Conservation (phyloP, 2,113 vertebrate genomes). For the Albula glossodonta region DNA sequence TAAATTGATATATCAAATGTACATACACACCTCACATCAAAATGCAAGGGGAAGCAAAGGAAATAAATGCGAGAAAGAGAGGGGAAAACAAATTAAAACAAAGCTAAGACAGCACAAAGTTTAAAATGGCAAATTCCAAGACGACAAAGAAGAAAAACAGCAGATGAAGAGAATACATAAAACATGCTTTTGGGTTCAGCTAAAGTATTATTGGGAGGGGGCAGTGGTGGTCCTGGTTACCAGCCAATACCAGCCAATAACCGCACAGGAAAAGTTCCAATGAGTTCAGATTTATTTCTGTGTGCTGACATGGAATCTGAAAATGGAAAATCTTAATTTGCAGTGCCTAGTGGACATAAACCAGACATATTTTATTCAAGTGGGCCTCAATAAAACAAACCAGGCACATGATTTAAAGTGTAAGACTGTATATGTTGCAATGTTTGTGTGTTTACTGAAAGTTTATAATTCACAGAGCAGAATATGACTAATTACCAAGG, state of each 20-base stretch:
- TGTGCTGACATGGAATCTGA: background rate
- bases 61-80: too few species aligned
- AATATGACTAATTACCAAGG: too few species aligned
- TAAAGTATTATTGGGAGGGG: background rate
- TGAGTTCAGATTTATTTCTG: background rate
- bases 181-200: background rate
- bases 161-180: background rate
- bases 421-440: background rate
- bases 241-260: conserved; percentile 5
- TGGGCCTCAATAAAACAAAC: background rate
- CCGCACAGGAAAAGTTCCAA: background rate
- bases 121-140: too few species aligned
- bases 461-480: too few species aligned
- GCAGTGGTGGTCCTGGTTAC: background rate
- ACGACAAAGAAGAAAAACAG: too few species aligned
- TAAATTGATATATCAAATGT: too few species aligned
- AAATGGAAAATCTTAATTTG: background rate
- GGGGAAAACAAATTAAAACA: background rate
- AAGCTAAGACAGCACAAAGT: background rate
- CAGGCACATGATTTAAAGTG: background rate
- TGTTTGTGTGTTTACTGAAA: background rate
- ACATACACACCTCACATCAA: too few species aligned
- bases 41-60: too few species aligned
- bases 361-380: conserved; percentile 12
- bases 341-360: conserved; percentile 4